phyloP scores from a whole-genome alignment of 1,140 invertebrate species.

The Pseudomyrmex sp. region DNA sequence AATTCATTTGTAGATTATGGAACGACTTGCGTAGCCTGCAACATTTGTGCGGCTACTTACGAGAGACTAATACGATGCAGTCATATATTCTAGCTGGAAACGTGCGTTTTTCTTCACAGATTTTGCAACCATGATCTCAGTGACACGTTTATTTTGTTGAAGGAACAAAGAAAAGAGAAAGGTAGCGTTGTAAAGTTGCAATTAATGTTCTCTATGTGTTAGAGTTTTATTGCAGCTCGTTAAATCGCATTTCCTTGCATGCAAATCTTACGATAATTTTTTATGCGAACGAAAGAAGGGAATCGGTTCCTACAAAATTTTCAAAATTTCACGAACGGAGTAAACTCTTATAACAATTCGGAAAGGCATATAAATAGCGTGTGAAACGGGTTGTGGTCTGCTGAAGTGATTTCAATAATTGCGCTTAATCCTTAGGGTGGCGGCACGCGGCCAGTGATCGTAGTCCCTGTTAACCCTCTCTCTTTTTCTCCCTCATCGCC shows the following conservation, averaged over 20 bases:
- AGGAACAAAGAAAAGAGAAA: constrained; percentile 39
- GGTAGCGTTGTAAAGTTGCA: neutral
- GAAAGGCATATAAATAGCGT: constrained; percentile 55
- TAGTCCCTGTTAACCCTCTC: constrained; percentile 70
- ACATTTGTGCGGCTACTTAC: constrained; percentile 64
- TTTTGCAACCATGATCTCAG: constrained; percentile 63
- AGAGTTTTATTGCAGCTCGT: constrained; percentile 20
- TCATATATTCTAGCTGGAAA: neutral
- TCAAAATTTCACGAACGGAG: constrained; percentile 28
- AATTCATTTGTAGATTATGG: constrained; percentile 35
- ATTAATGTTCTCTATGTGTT: constrained; percentile 1
- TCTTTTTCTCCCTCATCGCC: constrained; percentile 24
- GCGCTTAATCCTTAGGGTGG: constrained; percentile 82
- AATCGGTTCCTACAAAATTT: neutral
- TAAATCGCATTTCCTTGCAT: constrained; percentile 1
- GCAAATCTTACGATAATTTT: constrained; percentile 5
- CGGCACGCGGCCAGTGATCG: constrained; percentile 72
- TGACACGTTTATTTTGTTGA: constrained; percentile 60
- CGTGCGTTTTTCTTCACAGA: constrained; percentile 32
- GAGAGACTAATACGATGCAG: constrained; percentile 9
- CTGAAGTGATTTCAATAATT: constrained; percentile 82
- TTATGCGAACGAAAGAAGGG: neutral
- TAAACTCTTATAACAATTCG: constrained; percentile 11
- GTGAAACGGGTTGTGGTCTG: constrained; percentile 78
- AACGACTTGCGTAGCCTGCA: neutral